These are phyloP conservation scores for Macrostomum cliftonense DNA, from an alignment of 2,888 invertebrate genomes.

Conservation along the genomic window DNA sequence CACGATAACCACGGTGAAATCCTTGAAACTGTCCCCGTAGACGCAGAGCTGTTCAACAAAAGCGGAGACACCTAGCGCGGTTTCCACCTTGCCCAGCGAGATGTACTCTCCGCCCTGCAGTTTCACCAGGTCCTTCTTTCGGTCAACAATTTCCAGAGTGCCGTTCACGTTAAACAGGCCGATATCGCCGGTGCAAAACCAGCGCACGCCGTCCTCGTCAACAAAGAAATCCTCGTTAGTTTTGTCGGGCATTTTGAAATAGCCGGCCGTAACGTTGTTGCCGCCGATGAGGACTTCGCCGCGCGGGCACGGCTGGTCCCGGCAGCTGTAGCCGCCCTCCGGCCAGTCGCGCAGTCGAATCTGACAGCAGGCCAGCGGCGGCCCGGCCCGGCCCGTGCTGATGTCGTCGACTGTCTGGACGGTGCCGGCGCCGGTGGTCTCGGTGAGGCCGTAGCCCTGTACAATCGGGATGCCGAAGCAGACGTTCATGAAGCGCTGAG, in stretches of 20 bases:
- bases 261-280: conserved; percentile 73
- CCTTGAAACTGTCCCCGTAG: conserved; percentile 67
- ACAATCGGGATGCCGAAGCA: conserved; percentile 73
- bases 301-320: conserved; percentile 64
- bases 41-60: conserved; percentile 91
- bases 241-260: conserved; percentile 72
- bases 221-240: conserved; percentile 63
- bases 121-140: conserved; percentile 95
- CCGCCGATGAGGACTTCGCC: conserved; percentile 72
- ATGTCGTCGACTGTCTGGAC: conserved; percentile 42
- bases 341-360: conserved; percentile 74
- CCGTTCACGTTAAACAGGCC: conserved; percentile 82
- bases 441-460: conserved; percentile 81
- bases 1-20: conserved; percentile 4
- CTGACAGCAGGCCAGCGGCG: conserved; percentile 63
- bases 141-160: conserved; percentile 82
- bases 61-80: conserved; percentile 76
- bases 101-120: conserved; percentile 94
- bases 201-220: conserved; percentile 43
- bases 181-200: conserved; percentile 92
- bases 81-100: conserved; percentile 84
- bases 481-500: conserved; percentile 74
- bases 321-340: conserved; percentile 71
- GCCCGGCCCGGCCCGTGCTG: conserved; percentile 65
- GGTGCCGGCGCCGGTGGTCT: conserved; percentile 73